Percentiles rank a stretch among this genome's conserved stretches.
phyloP scores from a whole-genome alignment of 1,140 invertebrate genomes.

The Aphelenchoides fujianensis region DNA sequence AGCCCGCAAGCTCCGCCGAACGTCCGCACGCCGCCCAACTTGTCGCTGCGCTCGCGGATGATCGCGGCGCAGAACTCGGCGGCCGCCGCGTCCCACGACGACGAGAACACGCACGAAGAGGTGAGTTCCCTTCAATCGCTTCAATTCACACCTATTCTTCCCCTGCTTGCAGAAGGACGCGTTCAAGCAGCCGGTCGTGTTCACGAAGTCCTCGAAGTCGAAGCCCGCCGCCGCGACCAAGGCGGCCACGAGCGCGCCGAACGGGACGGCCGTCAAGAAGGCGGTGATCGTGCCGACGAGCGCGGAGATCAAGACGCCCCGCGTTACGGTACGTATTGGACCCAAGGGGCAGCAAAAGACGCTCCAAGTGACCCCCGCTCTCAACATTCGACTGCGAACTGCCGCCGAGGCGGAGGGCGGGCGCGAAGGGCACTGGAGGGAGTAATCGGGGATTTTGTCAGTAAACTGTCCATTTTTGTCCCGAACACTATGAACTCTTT shows the following conservation, averaged over 20 bases:
- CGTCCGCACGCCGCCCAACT: slow-evolving; percentile 45
- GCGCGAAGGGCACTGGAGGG: too few species aligned
- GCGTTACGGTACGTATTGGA: slow-evolving; percentile 29
- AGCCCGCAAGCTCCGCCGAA: slow-evolving; percentile 26
- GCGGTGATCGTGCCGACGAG: slow-evolving; percentile 17
- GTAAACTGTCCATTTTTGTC: too few species aligned
- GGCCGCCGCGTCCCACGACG: slow-evolving; percentile 31
- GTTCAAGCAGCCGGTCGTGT: slow-evolving; percentile 14
- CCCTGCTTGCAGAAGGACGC: slow-evolving; percentile 25
- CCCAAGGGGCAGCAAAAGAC: background rate
- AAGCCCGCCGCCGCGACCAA: background rate
- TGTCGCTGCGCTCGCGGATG: slow-evolving; percentile 45
- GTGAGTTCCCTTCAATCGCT: slow-evolving; percentile 19
- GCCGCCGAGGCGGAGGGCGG: too few species aligned
- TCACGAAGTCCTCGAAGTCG: background rate
- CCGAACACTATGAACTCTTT: too few species aligned
- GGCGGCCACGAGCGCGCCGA: background rate
- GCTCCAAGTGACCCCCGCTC: background rate
- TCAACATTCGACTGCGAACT: slow-evolving; percentile 1
- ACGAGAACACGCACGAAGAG: slow-evolving; percentile 19
- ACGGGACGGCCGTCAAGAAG: background rate
- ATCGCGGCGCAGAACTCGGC: slow-evolving; percentile 45
- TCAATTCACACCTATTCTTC: background rate
- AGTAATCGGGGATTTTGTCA: too few species aligned
- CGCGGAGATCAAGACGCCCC: slow-evolving; percentile 7